Conservation (phyloP, 2,797 vertebrate species). For the Orestias chungarensis region DNA sequence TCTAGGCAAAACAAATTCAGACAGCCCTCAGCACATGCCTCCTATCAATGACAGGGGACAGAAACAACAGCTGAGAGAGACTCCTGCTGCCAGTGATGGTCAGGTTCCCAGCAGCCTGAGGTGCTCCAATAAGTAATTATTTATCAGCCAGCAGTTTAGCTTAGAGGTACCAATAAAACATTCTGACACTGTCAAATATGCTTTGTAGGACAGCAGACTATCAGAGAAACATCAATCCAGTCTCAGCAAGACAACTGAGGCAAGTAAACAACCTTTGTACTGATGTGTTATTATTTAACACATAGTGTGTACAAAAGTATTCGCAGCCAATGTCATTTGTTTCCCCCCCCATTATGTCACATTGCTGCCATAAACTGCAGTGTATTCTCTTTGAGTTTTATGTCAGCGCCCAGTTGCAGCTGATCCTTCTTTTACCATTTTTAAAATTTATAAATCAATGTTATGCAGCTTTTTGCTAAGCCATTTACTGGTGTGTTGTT, state of each 20-base stretch:
- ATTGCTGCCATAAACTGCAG: not conserved
- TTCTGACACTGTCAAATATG: conserved; percentile 26
- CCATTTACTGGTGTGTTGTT: too few species aligned
- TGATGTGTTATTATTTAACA: not conserved
- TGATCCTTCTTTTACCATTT: too few species aligned
- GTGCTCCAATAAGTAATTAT: conserved; percentile 50
- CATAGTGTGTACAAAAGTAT: not conserved
- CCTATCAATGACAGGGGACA: conserved; percentile 49
- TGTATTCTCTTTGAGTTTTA: not conserved
- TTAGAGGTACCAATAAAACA: conserved; percentile 13
- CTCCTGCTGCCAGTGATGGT: conserved; percentile 5
- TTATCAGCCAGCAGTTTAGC: not conserved
- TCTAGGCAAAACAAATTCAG: conserved; percentile 18
- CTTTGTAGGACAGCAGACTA: conserved; percentile 25
- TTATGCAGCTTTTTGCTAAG: not conserved
- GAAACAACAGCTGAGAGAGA: conserved; percentile 53
- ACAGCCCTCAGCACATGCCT: conserved; percentile 42
- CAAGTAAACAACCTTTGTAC: conserved; percentile 38
- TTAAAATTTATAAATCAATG: too few species aligned
- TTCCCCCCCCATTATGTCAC: not conserved
- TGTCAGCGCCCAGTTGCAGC: not conserved
- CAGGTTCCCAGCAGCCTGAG: conserved; percentile 27
- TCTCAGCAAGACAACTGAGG: conserved; percentile 40
- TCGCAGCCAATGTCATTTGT: not conserved
- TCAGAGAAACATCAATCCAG: conserved; percentile 29